Percentiles rank a stretch among this genome's conserved stretches.
phyloP scores from a whole-genome alignment of 1,140 invertebrate genomes.

The Harlomillsia oculata region DNA sequence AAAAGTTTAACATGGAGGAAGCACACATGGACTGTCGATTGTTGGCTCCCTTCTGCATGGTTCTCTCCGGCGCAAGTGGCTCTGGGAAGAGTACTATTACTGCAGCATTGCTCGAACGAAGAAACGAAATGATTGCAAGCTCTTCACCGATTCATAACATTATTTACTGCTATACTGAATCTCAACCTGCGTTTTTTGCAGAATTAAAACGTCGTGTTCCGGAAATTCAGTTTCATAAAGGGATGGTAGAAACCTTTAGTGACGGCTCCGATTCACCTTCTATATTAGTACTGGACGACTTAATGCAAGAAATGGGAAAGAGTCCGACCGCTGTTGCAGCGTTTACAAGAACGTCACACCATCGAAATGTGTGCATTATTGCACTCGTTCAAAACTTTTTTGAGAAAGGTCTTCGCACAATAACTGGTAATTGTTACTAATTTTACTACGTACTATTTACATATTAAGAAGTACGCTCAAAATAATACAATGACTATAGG shows the following conservation, averaged over 20 bases:
- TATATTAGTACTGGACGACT: constrained; percentile 19
- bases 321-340: background rate
- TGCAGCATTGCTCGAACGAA: constrained; percentile 2
- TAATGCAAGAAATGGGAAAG: constrained; percentile 14
- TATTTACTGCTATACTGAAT: constrained; percentile 16
- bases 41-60: too few relatives aligned
- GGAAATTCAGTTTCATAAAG: constrained; percentile 12
- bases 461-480: too few relatives aligned
- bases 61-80: too few relatives aligned
- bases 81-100: too few relatives aligned
- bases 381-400: constrained; percentile 11
- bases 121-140: constrained; percentile 17
- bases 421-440: background rate
- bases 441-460: too few relatives aligned
- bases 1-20: background rate
- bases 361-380: constrained; percentile 11
- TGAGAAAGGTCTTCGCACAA: background rate
- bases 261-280: background rate
- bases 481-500: too few relatives aligned
- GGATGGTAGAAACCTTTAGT: background rate
- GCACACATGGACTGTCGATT: background rate
- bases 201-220: background rate
- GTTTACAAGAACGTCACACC: constrained; percentile 10
- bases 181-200: constrained; percentile 1
- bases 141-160: background rate